phyloP scores from a whole-genome alignment of 2,797 vertebrate species.

The Pseudochirops corinnae region DNA sequence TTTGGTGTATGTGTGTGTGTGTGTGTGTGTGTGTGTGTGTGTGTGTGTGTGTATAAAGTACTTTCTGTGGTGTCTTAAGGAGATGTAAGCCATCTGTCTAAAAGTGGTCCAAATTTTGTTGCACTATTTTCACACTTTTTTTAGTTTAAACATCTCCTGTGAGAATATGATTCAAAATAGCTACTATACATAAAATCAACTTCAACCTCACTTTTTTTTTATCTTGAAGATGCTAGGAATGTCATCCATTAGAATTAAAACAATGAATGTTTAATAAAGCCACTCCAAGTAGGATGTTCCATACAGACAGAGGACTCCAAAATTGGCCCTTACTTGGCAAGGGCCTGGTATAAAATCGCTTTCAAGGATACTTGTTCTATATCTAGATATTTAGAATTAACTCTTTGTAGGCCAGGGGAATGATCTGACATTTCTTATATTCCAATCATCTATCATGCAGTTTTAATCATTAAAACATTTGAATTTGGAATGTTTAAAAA shows the following conservation, averaged over 20 bases:
- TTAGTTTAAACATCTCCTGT: slow-evolving; percentile 48
- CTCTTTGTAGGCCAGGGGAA: slow-evolving; percentile 3
- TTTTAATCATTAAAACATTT: slow-evolving; percentile 56
- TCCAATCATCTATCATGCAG: not conserved
- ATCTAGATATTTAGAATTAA: slow-evolving; percentile 53
- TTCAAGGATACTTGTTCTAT: slow-evolving; percentile 61
- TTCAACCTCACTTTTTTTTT: slow-evolving; percentile 52
- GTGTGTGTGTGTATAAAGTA: not conserved
- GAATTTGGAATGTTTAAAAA: slow-evolving; percentile 15
- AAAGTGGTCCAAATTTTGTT: not conserved
- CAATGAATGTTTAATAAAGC: slow-evolving; percentile 67
- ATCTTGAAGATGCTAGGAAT: slow-evolving; percentile 60
- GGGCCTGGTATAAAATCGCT: slow-evolving; percentile 55
- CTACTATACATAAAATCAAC: slow-evolving; percentile 49
- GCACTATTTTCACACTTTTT: not conserved
- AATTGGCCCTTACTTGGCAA: slow-evolving; percentile 57
- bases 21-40: no score
- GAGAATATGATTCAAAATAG: slow-evolving; percentile 45
- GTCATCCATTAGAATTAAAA: slow-evolving; percentile 51
- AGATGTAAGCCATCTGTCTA: not conserved
- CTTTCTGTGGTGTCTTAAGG: not conserved
- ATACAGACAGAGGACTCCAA: slow-evolving; percentile 65
- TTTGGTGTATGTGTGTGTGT: no score
- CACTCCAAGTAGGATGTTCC: slow-evolving; percentile 41
- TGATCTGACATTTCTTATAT: not conserved